A percentile compares a stretch with the other conserved stretches of the same genome.
Evolutionary conservation across 2,888 invertebrate genomes (phyloP).

Genomic region (Pristionchus fissidentatus): DNA sequence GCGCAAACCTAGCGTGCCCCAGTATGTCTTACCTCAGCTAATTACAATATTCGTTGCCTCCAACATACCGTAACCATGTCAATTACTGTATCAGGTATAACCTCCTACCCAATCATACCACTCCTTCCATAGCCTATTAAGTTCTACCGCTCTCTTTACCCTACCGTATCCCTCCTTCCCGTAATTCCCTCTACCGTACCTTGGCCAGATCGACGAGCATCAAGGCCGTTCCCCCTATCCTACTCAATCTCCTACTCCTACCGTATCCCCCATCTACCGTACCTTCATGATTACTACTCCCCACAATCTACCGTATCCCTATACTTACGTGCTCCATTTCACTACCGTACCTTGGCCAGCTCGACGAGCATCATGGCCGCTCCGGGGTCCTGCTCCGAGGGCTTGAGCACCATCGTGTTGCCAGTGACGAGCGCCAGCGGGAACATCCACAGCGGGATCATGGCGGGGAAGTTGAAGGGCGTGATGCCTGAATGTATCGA

Average conservation of each 20-base stretch:
- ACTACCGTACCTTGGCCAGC: conserved; percentile 81
- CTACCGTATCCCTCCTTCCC: background rate
- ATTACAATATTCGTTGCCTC: too few species aligned
- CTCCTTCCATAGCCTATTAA: background rate
- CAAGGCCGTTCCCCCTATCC: conserved; percentile 86
- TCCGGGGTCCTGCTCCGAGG: conserved; percentile 97
- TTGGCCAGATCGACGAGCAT: conserved; percentile 91
- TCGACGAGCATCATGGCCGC: conserved; percentile 95
- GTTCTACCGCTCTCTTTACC: background rate
- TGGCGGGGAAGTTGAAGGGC: conserved; percentile 84
- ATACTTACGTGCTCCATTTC: background rate
- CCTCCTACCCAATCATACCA: background rate
- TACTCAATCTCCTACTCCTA: background rate
- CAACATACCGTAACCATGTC: too few species aligned
- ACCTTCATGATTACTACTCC: background rate
- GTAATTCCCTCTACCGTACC: conserved; percentile 49
- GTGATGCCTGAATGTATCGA: conserved; percentile 55
- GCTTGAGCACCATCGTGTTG: conserved; percentile 93
- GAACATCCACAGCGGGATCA: conserved; percentile 96
- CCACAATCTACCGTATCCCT: conserved; percentile 18
- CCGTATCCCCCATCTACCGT: too few species aligned
- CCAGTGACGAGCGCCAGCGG: conserved; percentile 86
- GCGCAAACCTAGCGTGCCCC: too few species aligned
- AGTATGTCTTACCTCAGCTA: too few species aligned
- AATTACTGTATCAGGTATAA: background rate